Conservation (phyloP, 2,888 invertebrate genomes). For the Reticulitermes lucifugus region DNA sequence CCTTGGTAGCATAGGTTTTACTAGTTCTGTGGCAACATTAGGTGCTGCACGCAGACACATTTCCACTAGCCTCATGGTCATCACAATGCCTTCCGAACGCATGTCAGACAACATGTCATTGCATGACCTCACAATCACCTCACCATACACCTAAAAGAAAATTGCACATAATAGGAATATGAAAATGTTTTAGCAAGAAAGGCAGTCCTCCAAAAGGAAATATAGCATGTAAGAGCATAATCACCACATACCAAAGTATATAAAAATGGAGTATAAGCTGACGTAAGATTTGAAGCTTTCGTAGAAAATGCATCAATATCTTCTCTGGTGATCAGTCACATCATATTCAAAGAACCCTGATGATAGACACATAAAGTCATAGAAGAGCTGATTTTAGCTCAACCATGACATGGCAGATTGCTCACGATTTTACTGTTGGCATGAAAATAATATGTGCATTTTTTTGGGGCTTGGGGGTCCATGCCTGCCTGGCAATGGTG, state of each 20-base stretch:
- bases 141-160: slow-evolving; percentile 71
- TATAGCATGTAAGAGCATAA: neutral
- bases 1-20: slow-evolving; percentile 73
- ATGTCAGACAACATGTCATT: slow-evolving; percentile 83
- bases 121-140: slow-evolving; percentile 76
- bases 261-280: no score
- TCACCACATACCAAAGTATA: neutral
- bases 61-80: slow-evolving; percentile 80
- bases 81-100: slow-evolving; percentile 77
- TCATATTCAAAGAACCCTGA: no score
- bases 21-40: slow-evolving; percentile 77
- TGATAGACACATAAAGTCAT: no score
- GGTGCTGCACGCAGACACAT: slow-evolving; percentile 81
- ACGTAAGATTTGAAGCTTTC: no score
- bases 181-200: neutral
- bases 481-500: no score
- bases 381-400: no score
- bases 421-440: no score
- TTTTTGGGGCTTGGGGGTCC: no score
- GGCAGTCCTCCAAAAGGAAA: neutral
- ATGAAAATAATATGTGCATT: no score
- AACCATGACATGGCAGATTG: no score
- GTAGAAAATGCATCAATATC: no score
- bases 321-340: no score
- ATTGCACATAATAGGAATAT: neutral